Evolutionary conservation across 2,113 vertebrate genomes (phyloP), one percentile per base, ranked within the genome.

Genomic region (Esox niger): DNA sequence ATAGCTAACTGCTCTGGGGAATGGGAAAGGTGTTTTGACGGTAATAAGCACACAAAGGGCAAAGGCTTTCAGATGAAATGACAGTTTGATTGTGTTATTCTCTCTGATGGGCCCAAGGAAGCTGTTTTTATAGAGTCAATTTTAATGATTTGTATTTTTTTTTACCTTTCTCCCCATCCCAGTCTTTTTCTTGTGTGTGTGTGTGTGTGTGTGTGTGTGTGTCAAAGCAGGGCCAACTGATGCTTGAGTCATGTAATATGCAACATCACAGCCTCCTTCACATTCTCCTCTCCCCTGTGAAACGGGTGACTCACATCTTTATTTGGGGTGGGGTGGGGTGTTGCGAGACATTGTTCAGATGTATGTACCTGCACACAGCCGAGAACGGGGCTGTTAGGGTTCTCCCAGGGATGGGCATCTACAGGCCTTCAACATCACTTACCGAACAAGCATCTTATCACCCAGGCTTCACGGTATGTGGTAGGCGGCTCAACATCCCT

Each of bases 171-270:
- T 3, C 10, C 17, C 15, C 7, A 2, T 35, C 33, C 33, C 6
- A 47, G 46, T 17, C 21, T 15, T 1, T 10, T 47, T 26, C 8
- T 29, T 9, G n/a, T 32, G 68, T 20, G 46, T 47, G 43, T 33
- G 33, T 35, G 1, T 35, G 7, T 1, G 10, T 35, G 32, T 35
- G 32, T 33, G 32, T 33, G 32, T 33, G 46, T 49, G 46, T 49
- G 47, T 73, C 58, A 73, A 47, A 62, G 43, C 13, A 61, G 60
- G n/a, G 65, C 15, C 62, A 67, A 73, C 64, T 49, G 64, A 67
- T 32, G 57, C 71, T 62, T 62, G 64, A 55, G 66, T 66, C 30
- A 56, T 73, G 31, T 23, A 62, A 67, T 62, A 66, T 43, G 57
- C 64, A 62, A 43, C 30, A 15, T 10, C 8, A n/a, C 17, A 23